A percentile compares a stretch with the other conserved stretches of the same genome.
phyloP scores from a whole-genome alignment of 2,888 invertebrate species.

The Flexamia atlantica region DNA sequence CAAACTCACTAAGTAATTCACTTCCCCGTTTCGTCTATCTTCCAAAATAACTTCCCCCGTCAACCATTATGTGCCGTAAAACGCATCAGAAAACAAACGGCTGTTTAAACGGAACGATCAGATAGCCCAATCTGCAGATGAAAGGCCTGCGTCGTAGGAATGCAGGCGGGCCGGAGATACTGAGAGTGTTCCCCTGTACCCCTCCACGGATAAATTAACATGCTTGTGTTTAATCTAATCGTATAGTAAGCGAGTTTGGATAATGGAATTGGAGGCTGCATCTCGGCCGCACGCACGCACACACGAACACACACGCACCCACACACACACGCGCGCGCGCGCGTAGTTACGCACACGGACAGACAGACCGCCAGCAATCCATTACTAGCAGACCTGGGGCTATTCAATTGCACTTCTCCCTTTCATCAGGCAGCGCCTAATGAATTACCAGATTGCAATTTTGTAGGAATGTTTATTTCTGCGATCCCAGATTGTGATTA shows the following conservation, averaged over 20 bases:
- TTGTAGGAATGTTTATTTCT: neutral
- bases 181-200: conserved; percentile 4
- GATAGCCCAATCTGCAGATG: neutral
- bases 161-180: neutral
- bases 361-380: conserved; percentile 6
- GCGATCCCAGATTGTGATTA: conserved; percentile 1
- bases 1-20: no score
- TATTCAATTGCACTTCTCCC: conserved; percentile 40
- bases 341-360: neutral
- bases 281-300: conserved; percentile 24
- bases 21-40: no score
- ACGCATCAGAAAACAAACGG: neutral
- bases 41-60: neutral
- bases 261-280: conserved; percentile 59
- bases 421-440: conserved; percentile 26
- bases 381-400: neutral
- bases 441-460: conserved; percentile 38
- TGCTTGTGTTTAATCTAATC: conserved; percentile 54
- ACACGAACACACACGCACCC: conserved; percentile 51
- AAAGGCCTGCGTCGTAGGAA: conserved; percentile 7
- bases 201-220: conserved; percentile 32
- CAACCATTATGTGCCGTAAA: neutral
- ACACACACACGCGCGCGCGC: conserved; percentile 31
- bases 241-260: conserved; percentile 57
- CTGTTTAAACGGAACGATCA: neutral